phyloP scores from a whole-genome alignment of 2,888 invertebrate species.

The Plagiodera versicolora region DNA sequence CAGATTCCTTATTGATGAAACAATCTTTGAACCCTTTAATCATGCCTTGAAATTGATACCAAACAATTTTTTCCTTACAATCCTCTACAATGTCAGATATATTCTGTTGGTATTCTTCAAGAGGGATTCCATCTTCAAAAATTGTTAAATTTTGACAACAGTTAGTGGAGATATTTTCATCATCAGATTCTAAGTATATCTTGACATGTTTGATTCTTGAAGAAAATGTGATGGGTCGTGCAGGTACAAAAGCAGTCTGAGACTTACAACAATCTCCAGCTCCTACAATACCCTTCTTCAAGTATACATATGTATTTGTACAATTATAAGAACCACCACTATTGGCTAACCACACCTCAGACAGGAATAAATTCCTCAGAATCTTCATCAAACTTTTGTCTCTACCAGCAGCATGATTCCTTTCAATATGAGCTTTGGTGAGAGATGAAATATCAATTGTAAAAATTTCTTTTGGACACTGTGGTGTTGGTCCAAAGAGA shows the following conservation, averaged over 20 bases:
- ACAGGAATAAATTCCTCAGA: conserved; percentile 44
- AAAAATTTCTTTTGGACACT: conserved; percentile 45
- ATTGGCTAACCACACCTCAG: conserved; percentile 42
- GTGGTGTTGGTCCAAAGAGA: conserved; percentile 45
- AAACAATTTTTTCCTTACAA: conserved; percentile 41
- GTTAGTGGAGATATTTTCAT: conserved; percentile 26
- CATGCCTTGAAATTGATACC: conserved; percentile 61
- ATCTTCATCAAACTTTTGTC: conserved; percentile 44
- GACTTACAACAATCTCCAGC: not conserved
- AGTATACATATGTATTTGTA: conserved; percentile 42
- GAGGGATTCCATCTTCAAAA: conserved; percentile 38
- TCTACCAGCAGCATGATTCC: conserved; percentile 42
- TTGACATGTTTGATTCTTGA: conserved; percentile 40
- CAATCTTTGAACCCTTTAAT: conserved; percentile 64
- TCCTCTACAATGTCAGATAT: conserved; percentile 18
- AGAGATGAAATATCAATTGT: conserved; percentile 39
- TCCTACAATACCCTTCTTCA: conserved; percentile 29
- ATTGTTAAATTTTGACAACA: conserved; percentile 48
- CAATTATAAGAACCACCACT: conserved; percentile 37
- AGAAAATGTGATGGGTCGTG: conserved; percentile 40
- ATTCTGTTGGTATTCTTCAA: not conserved
- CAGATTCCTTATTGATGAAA: conserved; percentile 59
- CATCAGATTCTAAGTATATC: conserved; percentile 41
- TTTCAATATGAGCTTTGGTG: conserved; percentile 42
- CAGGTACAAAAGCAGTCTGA: conserved; percentile 52